Evolutionary conservation across 2,888 invertebrate genomes (phyloP).

Genomic region (Agrotis segetum): DNA sequence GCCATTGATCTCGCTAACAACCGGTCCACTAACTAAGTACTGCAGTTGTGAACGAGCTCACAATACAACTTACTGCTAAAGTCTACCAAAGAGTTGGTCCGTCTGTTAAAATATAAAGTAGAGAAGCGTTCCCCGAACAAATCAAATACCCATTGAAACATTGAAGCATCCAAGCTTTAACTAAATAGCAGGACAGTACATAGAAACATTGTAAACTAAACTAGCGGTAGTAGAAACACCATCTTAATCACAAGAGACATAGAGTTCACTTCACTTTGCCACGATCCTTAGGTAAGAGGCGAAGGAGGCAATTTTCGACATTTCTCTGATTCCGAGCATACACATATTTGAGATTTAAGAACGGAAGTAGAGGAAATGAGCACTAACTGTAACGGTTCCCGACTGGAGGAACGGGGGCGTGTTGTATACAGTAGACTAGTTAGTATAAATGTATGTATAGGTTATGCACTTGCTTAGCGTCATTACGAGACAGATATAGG

Average conservation of each 20-base stretch:
- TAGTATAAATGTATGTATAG: background rate
- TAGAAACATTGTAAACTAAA: slow-evolving; percentile 63
- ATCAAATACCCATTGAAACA: slow-evolving; percentile 72
- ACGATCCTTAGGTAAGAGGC: slow-evolving; percentile 36
- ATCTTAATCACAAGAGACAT: slow-evolving; percentile 66
- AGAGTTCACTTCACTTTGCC: slow-evolving; percentile 67
- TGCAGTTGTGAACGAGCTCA: slow-evolving; percentile 73
- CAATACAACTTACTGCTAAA: slow-evolving; percentile 81
- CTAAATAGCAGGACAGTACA: slow-evolving; percentile 66
- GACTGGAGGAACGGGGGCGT: slow-evolving; percentile 14
- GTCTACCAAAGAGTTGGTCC: slow-evolving; percentile 87
- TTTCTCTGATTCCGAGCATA: slow-evolving; percentile 69
- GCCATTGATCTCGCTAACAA: slow-evolving; percentile 49
- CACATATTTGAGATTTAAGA: slow-evolving; percentile 53
- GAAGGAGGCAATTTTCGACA: slow-evolving; percentile 66
- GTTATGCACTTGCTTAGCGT: slow-evolving; percentile 3
- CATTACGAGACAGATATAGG: slow-evolving; percentile 4
- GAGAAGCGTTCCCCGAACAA: slow-evolving; percentile 64
- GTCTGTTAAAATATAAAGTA: slow-evolving; percentile 79
- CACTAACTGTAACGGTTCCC: slow-evolving; percentile 40
- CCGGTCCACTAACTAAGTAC: slow-evolving; percentile 54
- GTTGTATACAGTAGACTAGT: slow-evolving; percentile 14
- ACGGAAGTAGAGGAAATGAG: slow-evolving; percentile 54
- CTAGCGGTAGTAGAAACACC: slow-evolving; percentile 59
- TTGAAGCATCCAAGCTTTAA: slow-evolving; percentile 74